Base-by-base conservation (phyloP, 2,113 vertebrate species). In the Ondatra zibethicus region DNA sequence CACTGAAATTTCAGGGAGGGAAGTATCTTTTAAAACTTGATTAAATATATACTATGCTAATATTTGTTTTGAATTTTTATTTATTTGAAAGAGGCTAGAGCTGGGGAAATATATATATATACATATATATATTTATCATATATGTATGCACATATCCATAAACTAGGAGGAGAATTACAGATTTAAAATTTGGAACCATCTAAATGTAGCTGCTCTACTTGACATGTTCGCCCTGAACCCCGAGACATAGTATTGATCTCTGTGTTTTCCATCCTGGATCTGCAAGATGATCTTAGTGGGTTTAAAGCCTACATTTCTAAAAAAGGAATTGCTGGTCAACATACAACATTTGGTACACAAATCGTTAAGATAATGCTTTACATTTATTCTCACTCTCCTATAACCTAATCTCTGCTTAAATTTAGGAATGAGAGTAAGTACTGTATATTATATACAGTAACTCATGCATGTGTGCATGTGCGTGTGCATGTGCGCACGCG, bases 1-100 rank as follows among this genome's bases (percentile, higher is more conserved):
- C 5, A 2, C 9, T 92, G 61, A 36, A 55, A 96, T 47, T 77
- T 63, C 11, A 61, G 33, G 31, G 52, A 85, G 86, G 72, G 72
- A 86, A 31, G 42, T 27, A n/a, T 88, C 50, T 75, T 2, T 87
- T 88, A 76, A 31, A 76, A 77, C 9, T 27, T 47, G 7, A 45
- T 91, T 55, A 89, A 45, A 42, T 72, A 70, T 90, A 92, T 91
- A 92, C 36, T 72, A 12, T n/a, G 52, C 42, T 45, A 19, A 42
- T 50, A 27, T 52, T 16, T 92, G 17, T 39, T 42, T 45, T 63
- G 1, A 17, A 17, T 50, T 45, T 0, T 33, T 14, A 33, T 11
- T 65, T 82, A 45, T 68, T 39, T 61, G 23, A 39, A 36, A 77
- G 16, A 17, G 21, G 7, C 50, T 61, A 3, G 33, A 3, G 7